Base-by-base conservation (phyloP, 2,888 invertebrate species). In the Plebejus anna region DNA sequence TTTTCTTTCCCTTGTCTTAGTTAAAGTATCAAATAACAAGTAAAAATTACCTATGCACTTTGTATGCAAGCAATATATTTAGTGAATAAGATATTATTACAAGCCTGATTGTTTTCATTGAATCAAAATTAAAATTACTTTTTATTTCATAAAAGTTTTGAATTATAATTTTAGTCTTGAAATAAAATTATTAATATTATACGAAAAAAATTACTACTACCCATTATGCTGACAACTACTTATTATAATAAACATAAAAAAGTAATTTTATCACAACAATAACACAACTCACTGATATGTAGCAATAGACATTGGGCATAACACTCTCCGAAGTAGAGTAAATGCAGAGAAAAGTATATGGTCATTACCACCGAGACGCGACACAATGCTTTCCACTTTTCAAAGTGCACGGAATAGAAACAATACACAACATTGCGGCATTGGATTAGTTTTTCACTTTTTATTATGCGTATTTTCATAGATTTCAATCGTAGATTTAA, bases 241-340 rank as follows among this genome's bases (percentile, higher is more conserved):
- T 28, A 28, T 61, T 61, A 61, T 66, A 66, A 16, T 22, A 66
- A 66, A 66, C 61, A 36, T 66, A 28, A 36, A 66, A 66, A 66
- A 66, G 11, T 66, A 32, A 36, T 36, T 55, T 66, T 32, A 66
- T 66, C 66, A 66, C 66, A 32, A 36, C 32, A 66, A 32, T 66
- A 66, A 66, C 66, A 32, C 66, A 66, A 66, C 66, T 32, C 16
- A 6, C 32, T 66, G 66, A 66, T 66, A 66, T 66, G 66, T 36
- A 13, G 32, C 32, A 36, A 66, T 36, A 66, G 61, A 11, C 9
- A 7, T 11, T 28, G 22, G 61, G 22, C 22, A 28, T 9, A 61
- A 61, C 61, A 61, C 22, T 28, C 22, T 11, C 28, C 28, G 61
- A 11, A 22, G 22, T 61, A 4, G 2, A 28, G 61, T 61, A 61